These are phyloP conservation scores for Pteronura brasiliensis DNA, from an alignment of 2,113 vertebrate genomes.

Conservation along the genomic window DNA sequence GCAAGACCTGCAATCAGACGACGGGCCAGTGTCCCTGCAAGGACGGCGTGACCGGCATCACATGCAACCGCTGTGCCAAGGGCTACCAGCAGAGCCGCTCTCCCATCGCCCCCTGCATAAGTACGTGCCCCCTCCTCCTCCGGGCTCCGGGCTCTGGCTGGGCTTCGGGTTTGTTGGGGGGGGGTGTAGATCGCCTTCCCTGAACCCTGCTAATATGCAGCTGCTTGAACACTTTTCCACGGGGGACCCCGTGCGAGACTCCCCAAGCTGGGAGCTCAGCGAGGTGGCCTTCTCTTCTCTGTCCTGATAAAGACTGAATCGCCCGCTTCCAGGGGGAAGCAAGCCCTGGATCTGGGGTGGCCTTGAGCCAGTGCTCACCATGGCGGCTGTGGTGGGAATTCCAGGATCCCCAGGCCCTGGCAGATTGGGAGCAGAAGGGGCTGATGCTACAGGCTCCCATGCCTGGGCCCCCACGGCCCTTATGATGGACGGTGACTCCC, in stretches of 20 bases:
- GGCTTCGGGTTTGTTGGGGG: not conserved
- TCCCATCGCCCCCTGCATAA: constrained; percentile 99
- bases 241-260: accelerated
- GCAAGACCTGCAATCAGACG: constrained; percentile 99
- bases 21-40: constrained; percentile 99
- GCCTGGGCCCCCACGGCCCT: not conserved
- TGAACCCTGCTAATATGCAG: not conserved
- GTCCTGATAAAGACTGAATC: not conserved
- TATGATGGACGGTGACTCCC: not conserved
- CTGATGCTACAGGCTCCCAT: accelerated
- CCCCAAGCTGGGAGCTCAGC: not conserved
- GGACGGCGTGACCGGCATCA: constrained; percentile 98
- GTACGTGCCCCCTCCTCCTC: constrained; percentile 82
- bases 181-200: no score
- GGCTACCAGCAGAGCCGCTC: constrained; percentile 99
- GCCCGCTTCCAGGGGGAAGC: not conserved
- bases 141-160: not conserved
- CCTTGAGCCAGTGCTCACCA: accelerated
- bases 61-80: constrained; percentile 98
- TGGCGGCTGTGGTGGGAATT: not conserved
- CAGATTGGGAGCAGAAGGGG: not conserved
- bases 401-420: not conserved
- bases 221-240: accelerated
- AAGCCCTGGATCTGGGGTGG: not conserved
- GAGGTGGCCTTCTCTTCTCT: not conserved